Evolutionary conservation across 2,797 vertebrate species (phyloP).

Genomic region (Avahi laniger): DNA sequence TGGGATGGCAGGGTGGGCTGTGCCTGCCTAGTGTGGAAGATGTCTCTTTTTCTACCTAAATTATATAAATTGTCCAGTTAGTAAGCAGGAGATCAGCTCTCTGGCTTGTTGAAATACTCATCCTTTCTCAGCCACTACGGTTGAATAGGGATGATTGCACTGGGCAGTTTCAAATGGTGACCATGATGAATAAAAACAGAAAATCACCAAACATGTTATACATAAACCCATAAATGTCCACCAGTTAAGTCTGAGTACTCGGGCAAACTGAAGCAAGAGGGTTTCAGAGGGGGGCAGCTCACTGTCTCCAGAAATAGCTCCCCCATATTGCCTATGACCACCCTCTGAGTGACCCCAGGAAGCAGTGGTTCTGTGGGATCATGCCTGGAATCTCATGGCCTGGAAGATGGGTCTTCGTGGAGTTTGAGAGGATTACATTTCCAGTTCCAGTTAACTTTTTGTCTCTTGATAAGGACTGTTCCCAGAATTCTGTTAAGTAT

Average conservation of each 20-base stretch:
- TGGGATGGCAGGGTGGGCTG: not conserved
- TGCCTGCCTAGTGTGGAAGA: not conserved
- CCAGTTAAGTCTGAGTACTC: not conserved
- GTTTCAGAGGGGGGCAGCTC: not conserved
- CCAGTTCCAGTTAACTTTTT: not conserved
- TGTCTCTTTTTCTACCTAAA: not conserved
- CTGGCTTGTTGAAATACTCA: not conserved
- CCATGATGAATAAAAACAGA: not conserved
- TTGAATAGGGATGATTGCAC: not conserved
- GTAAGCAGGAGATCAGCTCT: not conserved
- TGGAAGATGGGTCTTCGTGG: not conserved
- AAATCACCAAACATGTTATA: not conserved
- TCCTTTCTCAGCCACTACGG: not conserved
- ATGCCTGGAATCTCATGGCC: not conserved
- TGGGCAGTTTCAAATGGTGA: not conserved
- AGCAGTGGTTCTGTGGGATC: not conserved
- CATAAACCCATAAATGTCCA: not conserved
- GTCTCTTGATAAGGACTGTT: not conserved
- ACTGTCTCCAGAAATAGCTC: not conserved
- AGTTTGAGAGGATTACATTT: not conserved
- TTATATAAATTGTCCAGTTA: not conserved
- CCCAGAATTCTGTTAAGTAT: not conserved
- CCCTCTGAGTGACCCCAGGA: not conserved
- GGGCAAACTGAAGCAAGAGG: not conserved
- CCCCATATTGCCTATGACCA: too few relatives aligned